Evolutionary conservation across 2,113 vertebrate species (phyloP).

Genomic region (Chunga burmeisteri): DNA sequence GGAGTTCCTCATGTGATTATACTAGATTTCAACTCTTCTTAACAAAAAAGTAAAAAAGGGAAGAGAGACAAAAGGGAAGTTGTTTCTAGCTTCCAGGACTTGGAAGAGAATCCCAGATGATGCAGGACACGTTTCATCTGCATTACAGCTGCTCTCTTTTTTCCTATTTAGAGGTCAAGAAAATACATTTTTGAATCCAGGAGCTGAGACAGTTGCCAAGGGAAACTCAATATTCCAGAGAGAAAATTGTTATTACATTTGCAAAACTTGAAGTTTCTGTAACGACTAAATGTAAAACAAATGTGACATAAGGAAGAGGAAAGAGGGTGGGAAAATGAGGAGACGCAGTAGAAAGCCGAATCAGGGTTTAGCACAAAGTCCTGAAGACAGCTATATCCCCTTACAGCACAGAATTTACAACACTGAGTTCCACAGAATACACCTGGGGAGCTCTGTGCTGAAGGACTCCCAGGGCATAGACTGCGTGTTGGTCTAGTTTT

Average conservation of each 20-base stretch:
- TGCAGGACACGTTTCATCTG: constrained; percentile 15
- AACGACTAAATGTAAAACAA: constrained; percentile 50
- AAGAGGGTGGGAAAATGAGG: neutral
- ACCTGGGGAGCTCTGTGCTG: neutral
- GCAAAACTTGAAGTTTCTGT: constrained; percentile 52
- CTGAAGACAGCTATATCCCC: constrained; percentile 27
- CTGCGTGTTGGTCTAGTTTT: accelerated
- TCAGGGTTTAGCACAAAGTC: constrained; percentile 39
- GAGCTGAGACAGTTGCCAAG: constrained; percentile 52
- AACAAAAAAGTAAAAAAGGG: neutral
- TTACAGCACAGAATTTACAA: neutral
- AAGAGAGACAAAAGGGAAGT: neutral
- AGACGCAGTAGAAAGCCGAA: neutral
- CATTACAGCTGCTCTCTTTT: neutral
- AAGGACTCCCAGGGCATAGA: neutral
- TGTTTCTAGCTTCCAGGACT: neutral
- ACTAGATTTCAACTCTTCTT: neutral
- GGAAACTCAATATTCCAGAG: constrained; percentile 41
- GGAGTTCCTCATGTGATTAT: neutral
- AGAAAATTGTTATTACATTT: constrained; percentile 48
- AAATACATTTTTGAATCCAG: neutral
- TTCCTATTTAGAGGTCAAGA: constrained; percentile 43
- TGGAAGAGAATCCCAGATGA: neutral
- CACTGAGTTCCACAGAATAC: neutral
- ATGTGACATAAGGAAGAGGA: constrained; percentile 7